Evolutionary conservation across 2,113 vertebrate species (phyloP).

Genomic region (Rhinoderma darwinii): DNA sequence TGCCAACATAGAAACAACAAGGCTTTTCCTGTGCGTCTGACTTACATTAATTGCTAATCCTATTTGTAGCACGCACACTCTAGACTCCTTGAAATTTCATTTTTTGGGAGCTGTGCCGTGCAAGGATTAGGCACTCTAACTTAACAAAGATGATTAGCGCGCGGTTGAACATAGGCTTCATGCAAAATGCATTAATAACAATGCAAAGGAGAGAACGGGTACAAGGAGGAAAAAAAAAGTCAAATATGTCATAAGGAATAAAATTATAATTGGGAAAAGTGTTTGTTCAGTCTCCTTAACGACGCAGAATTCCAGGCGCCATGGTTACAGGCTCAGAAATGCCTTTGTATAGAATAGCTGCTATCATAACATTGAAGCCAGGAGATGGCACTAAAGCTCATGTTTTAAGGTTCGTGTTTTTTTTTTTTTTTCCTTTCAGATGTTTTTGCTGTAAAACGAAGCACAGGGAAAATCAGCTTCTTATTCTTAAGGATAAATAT

Average conservation of each 20-base stretch:
- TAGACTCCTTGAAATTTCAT: slow-evolving; percentile 58
- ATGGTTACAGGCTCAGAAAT: slow-evolving; percentile 47
- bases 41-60: slow-evolving; percentile 60
- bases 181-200: slow-evolving; percentile 56
- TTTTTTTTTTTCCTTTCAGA: neutral
- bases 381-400: slow-evolving; percentile 47
- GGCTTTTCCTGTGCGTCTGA: slow-evolving; percentile 47
- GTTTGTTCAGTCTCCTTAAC: slow-evolving; percentile 58
- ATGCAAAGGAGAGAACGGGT: neutral
- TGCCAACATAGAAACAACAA: slow-evolving; percentile 41
- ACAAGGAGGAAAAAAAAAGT: neutral
- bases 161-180: slow-evolving; percentile 14
- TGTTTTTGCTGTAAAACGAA: slow-evolving; percentile 9
- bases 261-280: slow-evolving; percentile 51
- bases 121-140: slow-evolving; percentile 54
- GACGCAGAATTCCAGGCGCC: slow-evolving; percentile 38
- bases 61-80: slow-evolving; percentile 57
- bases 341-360: neutral
- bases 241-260: slow-evolving; percentile 47
- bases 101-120: slow-evolving; percentile 57
- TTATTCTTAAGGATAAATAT: slow-evolving; percentile 50
- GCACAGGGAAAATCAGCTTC: slow-evolving; percentile 28
- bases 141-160: slow-evolving; percentile 55
- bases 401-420: slow-evolving; percentile 12
- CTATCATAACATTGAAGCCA: neutral